Base-by-base conservation (phyloP, 2,888 invertebrate species). In the Eristalinus aeneus region DNA sequence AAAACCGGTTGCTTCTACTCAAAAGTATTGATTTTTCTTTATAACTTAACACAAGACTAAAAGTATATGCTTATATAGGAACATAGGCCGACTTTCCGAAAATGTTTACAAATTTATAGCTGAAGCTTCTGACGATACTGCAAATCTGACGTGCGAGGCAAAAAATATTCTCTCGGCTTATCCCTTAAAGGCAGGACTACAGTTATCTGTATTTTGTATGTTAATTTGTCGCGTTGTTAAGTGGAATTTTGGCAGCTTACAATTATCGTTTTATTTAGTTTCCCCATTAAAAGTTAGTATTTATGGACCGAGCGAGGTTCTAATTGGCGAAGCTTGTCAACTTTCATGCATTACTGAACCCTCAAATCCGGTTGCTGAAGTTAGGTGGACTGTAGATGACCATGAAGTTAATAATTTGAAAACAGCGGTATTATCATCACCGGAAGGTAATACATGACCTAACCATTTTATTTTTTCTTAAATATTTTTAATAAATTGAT, bases 331-430 rank as follows among this genome's bases (percentile, higher is more conserved):
- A 34, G 67, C 85, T 11, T 89, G 91, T 9, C 89, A 91, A 54
- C 83, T 91, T 39, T 90, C 88, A 53, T 91, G 91, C 61, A 77
- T 89, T 10, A 91, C 92, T 11, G 90, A 91, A 1, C 91, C 92
- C 1, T 91, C 91, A 1, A 91, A 91, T 88, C 91, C 91, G 0
- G 88, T 91, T 32, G 91, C 91, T 1, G 90, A 90, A 58, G 90
- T 92, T n/a, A 91, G 88, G 64, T 91, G 91, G 91, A 91, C 91
- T 31, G 88, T 91, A 61, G 92, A 91, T 64, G 92, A 92, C 20
- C 90, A 90, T 11, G 90, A 91, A 1, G 53, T 91, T 72, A 88
- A 76, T 5, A 90, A 73, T 0, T 74, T 61, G 3, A 46, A 32
- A 34, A 61, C 78, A 2, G 60, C 65, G n/a, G 46, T 60, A n/a